These are phyloP conservation scores for Drosophila nigricruria DNA, from an alignment of 2,888 invertebrate genomes.

Conservation along the genomic window DNA sequence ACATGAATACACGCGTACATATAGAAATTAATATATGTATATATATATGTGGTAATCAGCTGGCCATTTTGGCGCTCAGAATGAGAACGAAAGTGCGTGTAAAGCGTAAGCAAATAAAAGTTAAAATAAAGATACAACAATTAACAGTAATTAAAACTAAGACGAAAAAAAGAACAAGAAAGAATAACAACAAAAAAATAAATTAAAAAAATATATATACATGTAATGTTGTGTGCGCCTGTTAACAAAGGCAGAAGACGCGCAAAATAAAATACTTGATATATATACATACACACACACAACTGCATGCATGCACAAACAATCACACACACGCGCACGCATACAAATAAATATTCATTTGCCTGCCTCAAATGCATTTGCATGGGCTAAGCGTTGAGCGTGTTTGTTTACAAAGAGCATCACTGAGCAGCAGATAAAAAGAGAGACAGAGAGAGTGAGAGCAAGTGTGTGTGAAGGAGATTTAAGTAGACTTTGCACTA, in stretches of 20 bases:
- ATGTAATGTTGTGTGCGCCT: slow-evolving; percentile 6
- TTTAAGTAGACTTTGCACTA: slow-evolving; percentile 1
- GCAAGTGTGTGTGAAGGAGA: slow-evolving; percentile 2
- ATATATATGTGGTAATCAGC: slow-evolving; percentile 41
- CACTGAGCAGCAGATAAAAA: background rate
- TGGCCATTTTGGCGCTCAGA: slow-evolving; percentile 36
- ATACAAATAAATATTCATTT: slow-evolving; percentile 33
- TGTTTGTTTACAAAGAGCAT: slow-evolving; percentile 39
- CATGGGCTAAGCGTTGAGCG: slow-evolving; percentile 24
- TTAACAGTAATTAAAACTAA: slow-evolving; percentile 45
- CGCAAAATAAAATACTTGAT: slow-evolving; percentile 26
- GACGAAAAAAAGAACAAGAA: slow-evolving; percentile 30
- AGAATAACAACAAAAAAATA: slow-evolving; percentile 22
- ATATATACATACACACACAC: background rate
- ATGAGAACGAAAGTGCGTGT: slow-evolving; percentile 39
- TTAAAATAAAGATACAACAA: slow-evolving; percentile 25
- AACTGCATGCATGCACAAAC: background rate
- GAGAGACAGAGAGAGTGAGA: background rate
- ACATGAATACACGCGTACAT: background rate
- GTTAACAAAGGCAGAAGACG: slow-evolving; percentile 22
- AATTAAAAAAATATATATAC: slow-evolving; percentile 9
- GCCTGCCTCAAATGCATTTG: slow-evolving; percentile 33
- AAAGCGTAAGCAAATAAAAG: slow-evolving; percentile 32
- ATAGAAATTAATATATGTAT: slow-evolving; percentile 1
- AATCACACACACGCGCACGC: background rate